Conservation (phyloP, 2,797 vertebrate genomes). For the Meriones psammophilus region DNA sequence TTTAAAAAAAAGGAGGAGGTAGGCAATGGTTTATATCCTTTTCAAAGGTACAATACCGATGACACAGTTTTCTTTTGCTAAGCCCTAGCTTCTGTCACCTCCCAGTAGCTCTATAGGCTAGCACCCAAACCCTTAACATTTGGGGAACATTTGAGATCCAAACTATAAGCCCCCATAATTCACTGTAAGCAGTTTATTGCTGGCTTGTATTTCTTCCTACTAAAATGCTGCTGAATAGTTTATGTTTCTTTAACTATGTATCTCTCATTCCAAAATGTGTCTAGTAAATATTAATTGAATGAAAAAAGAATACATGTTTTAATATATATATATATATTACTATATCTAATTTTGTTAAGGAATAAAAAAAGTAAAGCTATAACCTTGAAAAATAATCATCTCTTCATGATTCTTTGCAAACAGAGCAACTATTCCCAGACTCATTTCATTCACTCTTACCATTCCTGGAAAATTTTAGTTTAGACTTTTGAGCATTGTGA, state of each 20-base stretch:
- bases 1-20: not conserved
- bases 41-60: not conserved
- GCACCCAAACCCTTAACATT: not conserved
- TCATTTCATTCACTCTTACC: constrained; percentile 34
- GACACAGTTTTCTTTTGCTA: not conserved
- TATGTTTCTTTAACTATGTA: not conserved
- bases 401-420: constrained; percentile 1
- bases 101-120: not conserved
- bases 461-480: not conserved
- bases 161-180: not conserved
- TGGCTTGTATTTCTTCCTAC: constrained; percentile 42
- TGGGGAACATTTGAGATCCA: not conserved
- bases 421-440: constrained; percentile 37
- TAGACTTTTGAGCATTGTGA: not conserved
- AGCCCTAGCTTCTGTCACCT: not conserved
- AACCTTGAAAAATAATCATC: constrained; percentile 31
- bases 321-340: not conserved
- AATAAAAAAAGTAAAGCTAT: constrained; percentile 5
- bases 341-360: not conserved
- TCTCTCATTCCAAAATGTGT: not conserved
- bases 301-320: constrained; percentile 14
- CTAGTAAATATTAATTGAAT: not conserved
- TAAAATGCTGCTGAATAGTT: not conserved
- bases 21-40: too few species aligned
- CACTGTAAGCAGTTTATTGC: not conserved